A percentile compares a stretch with the other conserved stretches of the same genome.
phyloP scores from a whole-genome alignment of 1,140 invertebrate genomes.

The Lasaia peninsularis region DNA sequence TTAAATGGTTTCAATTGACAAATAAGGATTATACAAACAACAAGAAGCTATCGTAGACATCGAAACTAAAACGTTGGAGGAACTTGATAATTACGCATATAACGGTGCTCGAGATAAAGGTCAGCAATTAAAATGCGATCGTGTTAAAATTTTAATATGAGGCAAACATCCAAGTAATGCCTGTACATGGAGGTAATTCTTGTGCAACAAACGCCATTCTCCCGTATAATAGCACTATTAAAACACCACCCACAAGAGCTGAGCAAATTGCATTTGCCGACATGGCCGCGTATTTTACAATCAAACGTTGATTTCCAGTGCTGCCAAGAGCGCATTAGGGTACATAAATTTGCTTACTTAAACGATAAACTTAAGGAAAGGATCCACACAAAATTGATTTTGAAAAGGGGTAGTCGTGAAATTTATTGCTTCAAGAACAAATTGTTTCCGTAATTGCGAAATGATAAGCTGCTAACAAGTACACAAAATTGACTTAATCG shows the following conservation, averaged over 20 bases:
- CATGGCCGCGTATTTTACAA: slow-evolving; percentile 68
- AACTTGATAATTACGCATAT: slow-evolving; percentile 3
- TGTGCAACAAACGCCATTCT: slow-evolving; percentile 60
- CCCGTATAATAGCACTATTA: slow-evolving; percentile 66
- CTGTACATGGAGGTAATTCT: slow-evolving; percentile 54
- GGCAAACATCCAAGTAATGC: slow-evolving; percentile 43
- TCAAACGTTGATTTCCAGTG: slow-evolving; percentile 70
- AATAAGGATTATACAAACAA: background rate
- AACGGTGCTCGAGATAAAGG: slow-evolving; percentile 19
- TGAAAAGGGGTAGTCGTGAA: slow-evolving; percentile 28
- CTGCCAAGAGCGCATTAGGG: slow-evolving; percentile 64
- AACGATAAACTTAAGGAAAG: slow-evolving; percentile 60
- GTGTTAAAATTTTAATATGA: slow-evolving; percentile 32
- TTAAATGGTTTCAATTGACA: background rate
- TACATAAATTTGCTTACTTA: slow-evolving; percentile 67
- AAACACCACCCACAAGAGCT: slow-evolving; percentile 69
- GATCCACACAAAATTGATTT: slow-evolving; percentile 57
- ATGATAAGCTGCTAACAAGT: background rate
- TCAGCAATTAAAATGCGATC: slow-evolving; percentile 22
- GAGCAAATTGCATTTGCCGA: slow-evolving; percentile 68
- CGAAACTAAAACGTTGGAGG: background rate
- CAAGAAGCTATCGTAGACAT: background rate
- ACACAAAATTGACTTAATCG: no score
- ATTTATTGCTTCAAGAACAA: slow-evolving; percentile 17
- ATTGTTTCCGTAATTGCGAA: slow-evolving; percentile 10